These are phyloP conservation scores for Holothuria scabra DNA, from an alignment of 53 echinoderm and acorn worm genomes.

Conservation along the genomic window DNA sequence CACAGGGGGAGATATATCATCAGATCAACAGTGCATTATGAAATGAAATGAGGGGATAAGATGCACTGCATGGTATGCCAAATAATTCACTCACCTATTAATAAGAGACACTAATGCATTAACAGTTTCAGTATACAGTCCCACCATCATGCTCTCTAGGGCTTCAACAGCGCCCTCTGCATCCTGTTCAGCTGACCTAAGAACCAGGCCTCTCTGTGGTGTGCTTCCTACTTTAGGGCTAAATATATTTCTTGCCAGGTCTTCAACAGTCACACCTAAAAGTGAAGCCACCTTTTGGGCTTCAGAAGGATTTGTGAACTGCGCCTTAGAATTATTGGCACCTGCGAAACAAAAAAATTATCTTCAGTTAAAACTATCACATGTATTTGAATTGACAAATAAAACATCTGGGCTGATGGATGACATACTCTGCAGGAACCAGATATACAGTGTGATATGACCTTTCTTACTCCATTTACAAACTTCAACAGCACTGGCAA, in stretches of 20 bases:
- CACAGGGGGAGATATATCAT: no score
- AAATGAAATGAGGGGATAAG: not conserved
- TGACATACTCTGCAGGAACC: no score
- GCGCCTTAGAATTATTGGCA: constrained; percentile 75
- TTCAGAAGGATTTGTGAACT: constrained; percentile 85
- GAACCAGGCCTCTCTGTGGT: constrained; percentile 60
- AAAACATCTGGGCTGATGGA: no score
- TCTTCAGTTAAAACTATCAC: no score
- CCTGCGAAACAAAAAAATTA: constrained; percentile 47
- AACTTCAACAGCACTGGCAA: no score
- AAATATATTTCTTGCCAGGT: constrained; percentile 84
- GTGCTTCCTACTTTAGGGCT: constrained; percentile 73
- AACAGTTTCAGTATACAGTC: constrained; percentile 88
- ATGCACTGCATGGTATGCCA: no score
- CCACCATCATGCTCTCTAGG: constrained; percentile 92
- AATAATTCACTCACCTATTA: constrained; percentile 67
- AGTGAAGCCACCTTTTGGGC: constrained; percentile 89
- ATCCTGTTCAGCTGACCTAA: constrained; percentile 44
- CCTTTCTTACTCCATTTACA: no score
- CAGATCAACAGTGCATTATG: no score
- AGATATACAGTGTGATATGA: no score
- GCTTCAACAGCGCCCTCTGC: constrained; percentile 68
- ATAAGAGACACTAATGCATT: constrained; percentile 90
- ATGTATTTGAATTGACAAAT: no score
- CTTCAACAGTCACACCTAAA: constrained; percentile 80